Percentiles rank a stretch among this genome's conserved stretches.
phyloP scores from a whole-genome alignment of 2,888 invertebrate genomes.

The Vannuccia rotundouncinata region DNA sequence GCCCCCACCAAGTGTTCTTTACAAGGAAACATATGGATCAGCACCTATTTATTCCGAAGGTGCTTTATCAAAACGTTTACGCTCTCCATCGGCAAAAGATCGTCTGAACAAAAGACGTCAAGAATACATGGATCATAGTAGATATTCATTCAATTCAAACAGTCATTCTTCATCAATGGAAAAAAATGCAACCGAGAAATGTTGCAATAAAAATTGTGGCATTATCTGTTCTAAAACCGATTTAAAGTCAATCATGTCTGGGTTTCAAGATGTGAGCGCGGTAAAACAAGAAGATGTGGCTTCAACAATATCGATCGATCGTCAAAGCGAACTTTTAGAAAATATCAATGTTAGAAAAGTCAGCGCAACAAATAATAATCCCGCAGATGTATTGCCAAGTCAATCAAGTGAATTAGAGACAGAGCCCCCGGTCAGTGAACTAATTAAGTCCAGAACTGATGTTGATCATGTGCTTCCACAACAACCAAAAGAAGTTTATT shows the following conservation, averaged over 20 bases:
- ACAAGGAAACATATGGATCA: neutral
- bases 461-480: neutral
- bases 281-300: neutral
- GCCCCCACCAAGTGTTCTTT: conserved; percentile 32
- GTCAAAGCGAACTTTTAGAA: neutral
- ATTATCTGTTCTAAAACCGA: conserved; percentile 27
- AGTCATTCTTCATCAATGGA: neutral
- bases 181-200: neutral
- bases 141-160: neutral
- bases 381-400: no score
- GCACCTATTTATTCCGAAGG: no score
- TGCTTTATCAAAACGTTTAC: neutral
- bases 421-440: neutral
- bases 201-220: neutral
- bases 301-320: neutral
- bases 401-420: neutral
- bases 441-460: neutral
- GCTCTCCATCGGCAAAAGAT: conserved; percentile 1
- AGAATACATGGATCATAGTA: neutral
- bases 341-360: no score
- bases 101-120: neutral
- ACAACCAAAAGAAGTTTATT: conserved; percentile 37
- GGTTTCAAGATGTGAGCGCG: neutral
- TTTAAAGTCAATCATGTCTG: conserved; percentile 18
- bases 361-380: no score